These are phyloP conservation scores for Acrocephalus arundinaceus DNA, from an alignment of 2,113 vertebrate genomes.

Conservation along the genomic window DNA sequence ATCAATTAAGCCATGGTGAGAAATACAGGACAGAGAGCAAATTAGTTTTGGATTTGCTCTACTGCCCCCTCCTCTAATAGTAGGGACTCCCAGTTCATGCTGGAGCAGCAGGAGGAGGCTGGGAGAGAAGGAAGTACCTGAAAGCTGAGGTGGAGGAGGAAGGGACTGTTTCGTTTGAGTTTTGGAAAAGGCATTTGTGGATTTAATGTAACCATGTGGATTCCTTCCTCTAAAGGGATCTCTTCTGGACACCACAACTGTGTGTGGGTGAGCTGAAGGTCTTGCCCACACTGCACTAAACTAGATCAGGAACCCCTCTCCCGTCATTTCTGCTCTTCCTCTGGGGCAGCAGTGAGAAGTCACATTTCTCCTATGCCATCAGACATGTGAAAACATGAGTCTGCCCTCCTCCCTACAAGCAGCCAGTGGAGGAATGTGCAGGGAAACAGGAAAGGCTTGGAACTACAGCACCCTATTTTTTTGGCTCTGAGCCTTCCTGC, in stretches of 20 bases:
- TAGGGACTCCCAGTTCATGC: not conserved
- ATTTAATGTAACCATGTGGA: not conserved
- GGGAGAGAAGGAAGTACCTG: not conserved
- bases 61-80: rapidly evolving
- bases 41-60: not conserved
- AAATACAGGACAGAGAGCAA: not conserved
- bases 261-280: not conserved
- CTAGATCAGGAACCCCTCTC: not conserved
- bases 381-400: not conserved
- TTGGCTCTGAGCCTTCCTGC: conserved; percentile 26
- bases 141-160: not conserved
- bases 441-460: not conserved
- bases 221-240: not conserved
- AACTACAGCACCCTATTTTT: not conserved
- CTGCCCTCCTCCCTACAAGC: not conserved
- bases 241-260: not conserved
- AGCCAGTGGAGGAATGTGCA: not conserved
- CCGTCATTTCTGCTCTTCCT: not conserved
- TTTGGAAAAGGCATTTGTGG: not conserved
- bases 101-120: not conserved
- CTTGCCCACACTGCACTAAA: not conserved
- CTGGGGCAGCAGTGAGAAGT: not conserved
- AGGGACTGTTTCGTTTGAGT: not conserved
- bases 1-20: not conserved
- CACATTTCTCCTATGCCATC: not conserved